Evolutionary conservation across 2,113 vertebrate genomes (phyloP).

Genomic region (Anseranas semipalmata): DNA sequence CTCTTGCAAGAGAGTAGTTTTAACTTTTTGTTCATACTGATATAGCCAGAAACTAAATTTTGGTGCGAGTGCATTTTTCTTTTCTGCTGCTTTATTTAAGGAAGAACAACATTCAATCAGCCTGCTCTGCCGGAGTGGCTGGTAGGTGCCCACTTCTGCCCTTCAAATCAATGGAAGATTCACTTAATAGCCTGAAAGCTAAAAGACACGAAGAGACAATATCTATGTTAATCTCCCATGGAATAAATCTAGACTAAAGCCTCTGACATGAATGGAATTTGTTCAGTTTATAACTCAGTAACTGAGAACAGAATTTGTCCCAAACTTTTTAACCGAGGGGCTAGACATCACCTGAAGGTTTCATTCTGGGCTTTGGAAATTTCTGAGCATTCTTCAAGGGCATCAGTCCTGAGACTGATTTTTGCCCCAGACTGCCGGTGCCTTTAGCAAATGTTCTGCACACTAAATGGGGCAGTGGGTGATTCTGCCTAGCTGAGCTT

Average conservation of each 20-base stretch:
- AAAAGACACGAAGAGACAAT: not conserved
- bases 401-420: not conserved
- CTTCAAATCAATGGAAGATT: not conserved
- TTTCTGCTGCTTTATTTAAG: not conserved
- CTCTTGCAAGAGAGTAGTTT: not conserved
- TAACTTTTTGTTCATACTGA: not conserved
- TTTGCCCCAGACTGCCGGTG: not conserved
- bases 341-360: not conserved
- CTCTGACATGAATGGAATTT: not conserved
- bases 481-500: not conserved
- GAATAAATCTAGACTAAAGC: not conserved
- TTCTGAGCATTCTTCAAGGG: not conserved
- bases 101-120: rapidly evolving
- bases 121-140: rapidly evolving
- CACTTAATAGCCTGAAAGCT: not conserved
- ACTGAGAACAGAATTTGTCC: not conserved
- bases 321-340: not conserved
- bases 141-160: not conserved
- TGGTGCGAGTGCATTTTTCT: not conserved
- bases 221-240: not conserved
- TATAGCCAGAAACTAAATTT: not conserved
- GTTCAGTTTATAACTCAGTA: not conserved
- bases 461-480: not conserved
- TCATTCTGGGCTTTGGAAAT: not conserved
- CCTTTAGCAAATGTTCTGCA: not conserved